Evolutionary conservation across 2,888 invertebrate species (phyloP).

Genomic region (Melikaiella ostensackeni): DNA sequence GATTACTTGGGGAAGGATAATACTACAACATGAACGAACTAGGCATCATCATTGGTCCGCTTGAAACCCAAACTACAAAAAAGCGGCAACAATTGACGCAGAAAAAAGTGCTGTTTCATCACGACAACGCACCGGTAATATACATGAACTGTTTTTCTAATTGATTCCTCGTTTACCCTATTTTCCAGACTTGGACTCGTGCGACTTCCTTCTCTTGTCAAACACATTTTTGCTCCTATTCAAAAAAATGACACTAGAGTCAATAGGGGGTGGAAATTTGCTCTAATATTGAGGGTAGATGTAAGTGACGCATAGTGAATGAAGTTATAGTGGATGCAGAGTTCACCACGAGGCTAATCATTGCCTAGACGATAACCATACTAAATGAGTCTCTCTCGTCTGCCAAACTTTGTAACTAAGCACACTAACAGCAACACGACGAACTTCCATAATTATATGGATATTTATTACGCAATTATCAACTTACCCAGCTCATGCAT

Average conservation of each 20-base stretch:
- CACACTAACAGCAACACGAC: slow-evolving; percentile 35
- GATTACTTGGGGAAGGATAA: too few species aligned
- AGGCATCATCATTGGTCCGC: too few species aligned
- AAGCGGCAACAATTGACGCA: too few species aligned
- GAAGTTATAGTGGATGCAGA: slow-evolving; percentile 28
- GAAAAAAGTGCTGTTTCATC: too few species aligned
- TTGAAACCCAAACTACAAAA: too few species aligned
- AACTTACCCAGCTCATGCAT: slow-evolving; percentile 41
- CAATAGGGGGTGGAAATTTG: neutral
- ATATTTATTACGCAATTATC: slow-evolving; percentile 58
- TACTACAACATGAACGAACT: too few species aligned
- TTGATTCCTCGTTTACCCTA: too few species aligned
- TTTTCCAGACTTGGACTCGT: too few species aligned
- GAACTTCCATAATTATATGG: slow-evolving; percentile 56
- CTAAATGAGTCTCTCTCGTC: slow-evolving; percentile 40
- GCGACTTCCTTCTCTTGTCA: too few species aligned
- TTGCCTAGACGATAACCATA: slow-evolving; percentile 32
- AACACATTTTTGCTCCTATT: neutral
- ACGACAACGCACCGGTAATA: too few species aligned
- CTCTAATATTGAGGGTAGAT: neutral
- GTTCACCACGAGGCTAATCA: slow-evolving; percentile 39
- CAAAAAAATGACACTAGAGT: neutral
- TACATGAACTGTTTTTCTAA: too few species aligned
- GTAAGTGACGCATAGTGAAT: slow-evolving; percentile 26
- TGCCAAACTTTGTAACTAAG: slow-evolving; percentile 39